These are phyloP conservation scores for Capromys pilorides DNA, from an alignment of 2,797 vertebrate genomes.

Conservation along the genomic window DNA sequence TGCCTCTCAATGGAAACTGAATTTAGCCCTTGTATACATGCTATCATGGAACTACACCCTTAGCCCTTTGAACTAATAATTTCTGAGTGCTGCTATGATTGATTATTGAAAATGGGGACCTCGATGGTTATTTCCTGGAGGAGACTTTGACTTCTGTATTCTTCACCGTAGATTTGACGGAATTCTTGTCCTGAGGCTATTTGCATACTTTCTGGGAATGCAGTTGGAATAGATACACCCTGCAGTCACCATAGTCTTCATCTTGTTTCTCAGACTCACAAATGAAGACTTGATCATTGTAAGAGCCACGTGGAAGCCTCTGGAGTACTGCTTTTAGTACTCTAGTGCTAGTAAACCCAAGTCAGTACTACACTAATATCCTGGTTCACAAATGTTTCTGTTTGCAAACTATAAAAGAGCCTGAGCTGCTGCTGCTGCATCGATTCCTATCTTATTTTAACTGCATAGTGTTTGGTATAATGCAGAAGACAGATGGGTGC, in stretches of 20 bases:
- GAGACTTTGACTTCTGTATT: neutral
- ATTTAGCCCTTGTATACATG: neutral
- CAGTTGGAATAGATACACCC: neutral
- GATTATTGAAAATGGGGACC: neutral
- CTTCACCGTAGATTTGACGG: neutral
- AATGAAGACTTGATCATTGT: neutral
- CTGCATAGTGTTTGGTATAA: neutral
- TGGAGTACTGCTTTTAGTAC: neutral
- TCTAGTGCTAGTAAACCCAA: neutral
- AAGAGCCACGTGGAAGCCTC: neutral
- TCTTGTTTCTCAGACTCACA: neutral
- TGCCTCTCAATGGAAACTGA: too few species aligned
- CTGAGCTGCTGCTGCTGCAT: neutral
- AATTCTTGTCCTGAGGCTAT: neutral
- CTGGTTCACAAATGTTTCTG: neutral
- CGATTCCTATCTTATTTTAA: neutral
- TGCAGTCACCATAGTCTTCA: neutral
- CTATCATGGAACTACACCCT: neutral
- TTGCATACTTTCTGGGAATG: neutral
- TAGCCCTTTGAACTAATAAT: neutral
- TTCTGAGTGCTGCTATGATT: neutral
- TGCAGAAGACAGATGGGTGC: neutral
- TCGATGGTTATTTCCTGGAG: neutral
- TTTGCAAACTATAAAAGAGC: neutral
- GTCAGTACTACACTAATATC: neutral